Base-by-base conservation (phyloP, 2,113 vertebrate genomes). In the Promerops cafer region DNA sequence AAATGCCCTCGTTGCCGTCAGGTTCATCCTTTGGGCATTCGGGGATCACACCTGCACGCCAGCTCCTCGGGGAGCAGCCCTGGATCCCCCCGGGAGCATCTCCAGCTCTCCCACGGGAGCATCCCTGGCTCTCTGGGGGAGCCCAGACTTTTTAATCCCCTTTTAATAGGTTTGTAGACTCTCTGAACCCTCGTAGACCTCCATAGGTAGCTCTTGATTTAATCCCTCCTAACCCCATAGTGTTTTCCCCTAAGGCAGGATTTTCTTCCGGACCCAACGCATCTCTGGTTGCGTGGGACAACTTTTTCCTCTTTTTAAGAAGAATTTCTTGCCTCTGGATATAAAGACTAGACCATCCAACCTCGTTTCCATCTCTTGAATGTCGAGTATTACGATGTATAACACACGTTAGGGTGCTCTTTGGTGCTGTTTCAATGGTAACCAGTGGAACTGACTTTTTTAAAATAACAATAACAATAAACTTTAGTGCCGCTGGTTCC, bases 321-420 rank as follows among this genome's bases (percentile, higher is more conserved):
- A 90, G 82, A 80, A 83, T 83, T 80, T 95, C 93, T 96, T 96
- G 96, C 92, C 95, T 96, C 39, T 89, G 81, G 93, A 94, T 88
- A 79, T 88, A 75, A 81, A 94, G 82, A 92, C 83, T 97, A 96
- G 94, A 96, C 90, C 91, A 63, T 90, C 94, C 97, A 94, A 97
- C 98, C 97, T 98, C 95, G n/a, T 97, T 96, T 96, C 97, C 97
- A 96, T 97, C 92, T 98, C 97, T 97, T 96, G 98, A 98, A 97
- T 98, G 97, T 98, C 66, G 2, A 98, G 96, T 98, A 97, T 98
- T 97, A 95, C 59, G 2, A 94, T 92, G 83, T 98, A 91, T 97
- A 97, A 97, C 97, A 96, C 74, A 94, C 70, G 8, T 97, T 97
- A 97, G 97, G 98, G 98, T 98, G 98, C 98, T 98, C 97, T 97